These are phyloP conservation scores for Oedothorax gibbosus DNA, from an alignment of 1,140 invertebrate species.

Conservation along the genomic window DNA sequence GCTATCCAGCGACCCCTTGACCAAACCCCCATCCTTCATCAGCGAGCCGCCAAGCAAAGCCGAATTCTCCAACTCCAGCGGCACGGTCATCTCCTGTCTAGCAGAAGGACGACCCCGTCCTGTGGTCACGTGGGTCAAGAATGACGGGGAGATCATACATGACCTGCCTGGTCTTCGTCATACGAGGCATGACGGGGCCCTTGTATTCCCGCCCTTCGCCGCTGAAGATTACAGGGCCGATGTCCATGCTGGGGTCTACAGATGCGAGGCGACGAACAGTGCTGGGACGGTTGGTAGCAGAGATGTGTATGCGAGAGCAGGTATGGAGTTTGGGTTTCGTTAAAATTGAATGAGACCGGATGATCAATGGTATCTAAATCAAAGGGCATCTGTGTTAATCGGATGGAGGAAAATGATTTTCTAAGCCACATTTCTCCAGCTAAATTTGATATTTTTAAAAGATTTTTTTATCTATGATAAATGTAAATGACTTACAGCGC, in stretches of 20 bases:
- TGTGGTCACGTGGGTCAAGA: constrained; percentile 82
- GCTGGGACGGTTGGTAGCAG: constrained; percentile 90
- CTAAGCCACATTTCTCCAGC: not conserved
- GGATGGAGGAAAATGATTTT: not conserved
- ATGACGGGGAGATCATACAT: constrained; percentile 74
- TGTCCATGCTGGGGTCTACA: constrained; percentile 72
- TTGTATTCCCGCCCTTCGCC: constrained; percentile 68
- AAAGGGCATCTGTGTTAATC: too few species aligned
- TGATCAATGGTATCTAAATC: too few species aligned
- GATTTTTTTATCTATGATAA: not conserved
- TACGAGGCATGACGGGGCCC: constrained; percentile 70
- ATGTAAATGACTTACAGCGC: too few species aligned
- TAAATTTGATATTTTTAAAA: not conserved
- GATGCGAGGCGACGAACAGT: constrained; percentile 88
- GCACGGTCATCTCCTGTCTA: constrained; percentile 90
- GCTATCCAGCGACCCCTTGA: constrained; percentile 1
- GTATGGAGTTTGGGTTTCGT: constrained; percentile 72
- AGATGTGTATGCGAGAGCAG: constrained; percentile 93
- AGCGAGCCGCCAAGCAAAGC: constrained; percentile 91
- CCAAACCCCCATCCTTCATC: constrained; percentile 73
- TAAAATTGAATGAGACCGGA: not conserved
- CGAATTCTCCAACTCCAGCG: constrained; percentile 94
- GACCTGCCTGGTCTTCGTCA: constrained; percentile 77
- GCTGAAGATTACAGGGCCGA: constrained; percentile 72
- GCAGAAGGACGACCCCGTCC: constrained; percentile 90